These are phyloP conservation scores for Dryocosmus kuriphilus DNA, from an alignment of 2,888 invertebrate species.

Conservation along the genomic window DNA sequence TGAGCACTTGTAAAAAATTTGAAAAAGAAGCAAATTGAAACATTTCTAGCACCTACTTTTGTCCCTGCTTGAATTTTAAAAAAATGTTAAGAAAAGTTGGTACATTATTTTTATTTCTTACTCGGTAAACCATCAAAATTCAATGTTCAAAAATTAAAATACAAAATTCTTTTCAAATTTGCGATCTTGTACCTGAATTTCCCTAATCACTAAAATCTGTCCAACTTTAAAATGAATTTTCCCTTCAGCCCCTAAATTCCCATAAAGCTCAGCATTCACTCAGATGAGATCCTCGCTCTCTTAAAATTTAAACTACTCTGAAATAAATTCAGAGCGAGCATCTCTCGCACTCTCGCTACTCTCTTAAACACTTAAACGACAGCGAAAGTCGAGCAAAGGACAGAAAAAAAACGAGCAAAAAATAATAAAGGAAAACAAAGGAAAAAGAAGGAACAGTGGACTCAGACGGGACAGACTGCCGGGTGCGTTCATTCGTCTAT, in stretches of 20 bases:
- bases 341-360: neutral
- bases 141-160: too few species aligned
- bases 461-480: constrained; percentile 1
- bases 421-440: neutral
- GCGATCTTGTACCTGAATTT: neutral
- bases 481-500: constrained; percentile 39
- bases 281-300: neutral
- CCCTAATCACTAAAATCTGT: neutral
- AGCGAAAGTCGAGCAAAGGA: neutral
- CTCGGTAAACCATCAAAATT: too few species aligned
- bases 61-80: too few species aligned
- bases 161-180: too few species aligned
- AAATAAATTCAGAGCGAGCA: neutral
- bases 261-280: neutral
- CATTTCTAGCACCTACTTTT: too few species aligned
- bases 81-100: too few species aligned
- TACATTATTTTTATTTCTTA: too few species aligned
- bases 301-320: neutral
- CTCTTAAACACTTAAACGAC: too few species aligned
- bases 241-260: neutral
- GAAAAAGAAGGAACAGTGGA: neutral
- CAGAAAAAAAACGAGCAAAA: neutral
- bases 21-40: too few species aligned
- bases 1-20: too few species aligned
- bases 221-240: neutral